These are phyloP conservation scores for Gymnocheta viridis DNA, from an alignment of 2,888 invertebrate species.

Conservation along the genomic window DNA sequence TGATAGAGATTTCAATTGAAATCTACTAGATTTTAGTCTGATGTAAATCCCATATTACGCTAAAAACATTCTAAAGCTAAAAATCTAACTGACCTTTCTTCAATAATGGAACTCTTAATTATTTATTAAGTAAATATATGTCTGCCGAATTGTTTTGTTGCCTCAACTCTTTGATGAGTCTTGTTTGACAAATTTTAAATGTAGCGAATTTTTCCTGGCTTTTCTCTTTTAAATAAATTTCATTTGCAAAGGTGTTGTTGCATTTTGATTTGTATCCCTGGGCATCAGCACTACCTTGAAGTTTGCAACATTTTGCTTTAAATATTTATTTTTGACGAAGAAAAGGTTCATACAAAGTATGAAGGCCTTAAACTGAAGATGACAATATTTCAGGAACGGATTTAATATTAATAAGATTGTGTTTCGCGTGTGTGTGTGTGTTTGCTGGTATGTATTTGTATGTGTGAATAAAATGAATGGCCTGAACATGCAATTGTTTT, in stretches of 20 bases:
- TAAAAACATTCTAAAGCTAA: too few relatives aligned
- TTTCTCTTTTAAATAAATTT: neutral
- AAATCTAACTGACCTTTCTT: too few relatives aligned
- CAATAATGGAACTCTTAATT: too few relatives aligned
- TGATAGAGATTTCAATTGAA: too few relatives aligned
- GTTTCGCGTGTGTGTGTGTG: neutral
- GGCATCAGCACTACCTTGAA: constrained; percentile 29
- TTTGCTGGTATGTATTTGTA: neutral
- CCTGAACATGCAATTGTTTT: neutral
- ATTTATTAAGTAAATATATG: too few relatives aligned
- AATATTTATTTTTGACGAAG: neutral
- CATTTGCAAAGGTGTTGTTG: constrained; percentile 57
- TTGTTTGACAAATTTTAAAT: neutral
- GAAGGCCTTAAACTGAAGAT: constrained; percentile 42
- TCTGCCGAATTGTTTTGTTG: neutral
- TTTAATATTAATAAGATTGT: neutral
- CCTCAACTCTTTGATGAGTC: neutral
- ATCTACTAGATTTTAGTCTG: too few relatives aligned
- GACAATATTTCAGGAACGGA: constrained; percentile 42
- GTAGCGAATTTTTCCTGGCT: neutral
- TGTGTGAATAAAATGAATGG: constrained; percentile 34
- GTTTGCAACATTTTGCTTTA: constrained; percentile 24
- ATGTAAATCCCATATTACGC: too few relatives aligned
- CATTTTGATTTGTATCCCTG: constrained; percentile 31
- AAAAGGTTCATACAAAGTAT: neutral